Evolutionary conservation across 2,888 invertebrate species (phyloP).

Genomic region (Drosophila setosimentum): DNA sequence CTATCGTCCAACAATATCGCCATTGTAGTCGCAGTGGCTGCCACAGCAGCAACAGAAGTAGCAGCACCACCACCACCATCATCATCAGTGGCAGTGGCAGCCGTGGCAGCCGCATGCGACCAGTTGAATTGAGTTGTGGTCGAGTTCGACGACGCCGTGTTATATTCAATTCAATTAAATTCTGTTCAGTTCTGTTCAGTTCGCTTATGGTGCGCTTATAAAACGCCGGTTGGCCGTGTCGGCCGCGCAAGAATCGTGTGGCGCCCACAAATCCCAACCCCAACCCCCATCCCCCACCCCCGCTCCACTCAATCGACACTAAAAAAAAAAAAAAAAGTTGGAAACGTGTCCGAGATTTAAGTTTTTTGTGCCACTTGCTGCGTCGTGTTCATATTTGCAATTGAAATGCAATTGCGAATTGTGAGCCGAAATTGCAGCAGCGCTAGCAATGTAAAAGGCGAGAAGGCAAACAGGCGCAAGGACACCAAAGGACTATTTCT

Average conservation of each 20-base stretch:
- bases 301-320: rapidly evolving
- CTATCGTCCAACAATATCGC: conserved; percentile 6
- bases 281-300: not conserved
- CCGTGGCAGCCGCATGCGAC: conserved; percentile 28
- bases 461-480: conserved; percentile 13
- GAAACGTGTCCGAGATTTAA: conserved; percentile 38
- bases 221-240: conserved; percentile 73
- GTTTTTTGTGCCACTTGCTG: conserved; percentile 21
- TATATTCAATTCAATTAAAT: conserved; percentile 11
- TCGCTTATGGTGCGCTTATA: conserved; percentile 74
- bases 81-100: conserved; percentile 10
- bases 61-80: not conserved
- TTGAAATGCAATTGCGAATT: conserved; percentile 38
- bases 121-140: conserved; percentile 29
- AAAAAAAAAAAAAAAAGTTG: not conserved
- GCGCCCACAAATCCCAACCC: conserved; percentile 30
- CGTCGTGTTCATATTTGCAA: conserved; percentile 39
- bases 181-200: conserved; percentile 62
- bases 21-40: conserved; percentile 28
- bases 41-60: conserved; percentile 6
- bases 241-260: conserved; percentile 56
- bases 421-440: conserved; percentile 17
- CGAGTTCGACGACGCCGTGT: conserved; percentile 15
- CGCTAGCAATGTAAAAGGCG: not conserved
- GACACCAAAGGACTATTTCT: conserved; percentile 48